Base-by-base conservation (phyloP, 2,888 invertebrate genomes). In the Catotricha subobsoleta region DNA sequence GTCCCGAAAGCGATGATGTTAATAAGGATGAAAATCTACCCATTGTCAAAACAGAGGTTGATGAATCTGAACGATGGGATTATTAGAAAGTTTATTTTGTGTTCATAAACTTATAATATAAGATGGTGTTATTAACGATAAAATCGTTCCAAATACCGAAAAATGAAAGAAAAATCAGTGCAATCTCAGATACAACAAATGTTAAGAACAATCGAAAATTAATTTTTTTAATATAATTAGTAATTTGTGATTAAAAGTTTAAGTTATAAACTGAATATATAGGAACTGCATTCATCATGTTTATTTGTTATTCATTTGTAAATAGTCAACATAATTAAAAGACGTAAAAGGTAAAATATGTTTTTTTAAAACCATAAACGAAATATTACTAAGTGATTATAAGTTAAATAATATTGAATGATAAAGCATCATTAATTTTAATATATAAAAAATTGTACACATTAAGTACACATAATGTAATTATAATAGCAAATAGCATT, bases 31-130 rank as follows among this genome's bases (percentile, higher is more conserved):
- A 28, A 39, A 41, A 38, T 40, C 39, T 29, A 46, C 48, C 44
- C 51, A 69, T 69, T 54, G 31, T 39, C 5, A 74, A 69, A 60
- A 67, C 66, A 50, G 72, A 74, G 56, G 62, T 35, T 10, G 40
- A 41, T 12, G 44, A 72, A 48, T 70, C 72, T 50, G 73, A 72
- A 53, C 62, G 72, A 58, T 74, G 74, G 74, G 73, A 73, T 54
- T 74, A 74, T 55, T 66, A 54, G 57, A 41, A 28, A 12, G 31
- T 15, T 15, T 15, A 19, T 30, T n/a, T 15, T 30, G 31, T 30
- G 20, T 39, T n/a, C 21, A 20, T n/a, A 21, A n/a, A 30, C 12
- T 19, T 15, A 15, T 19, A 33, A 33, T 19, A 5, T 19, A 33
- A 33, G 20, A 25, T 8, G 10, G n/a, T n/a, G n/a, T n/a, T n/a